Conservation (phyloP, 2,888 invertebrate genomes). For the Biston betularia region DNA sequence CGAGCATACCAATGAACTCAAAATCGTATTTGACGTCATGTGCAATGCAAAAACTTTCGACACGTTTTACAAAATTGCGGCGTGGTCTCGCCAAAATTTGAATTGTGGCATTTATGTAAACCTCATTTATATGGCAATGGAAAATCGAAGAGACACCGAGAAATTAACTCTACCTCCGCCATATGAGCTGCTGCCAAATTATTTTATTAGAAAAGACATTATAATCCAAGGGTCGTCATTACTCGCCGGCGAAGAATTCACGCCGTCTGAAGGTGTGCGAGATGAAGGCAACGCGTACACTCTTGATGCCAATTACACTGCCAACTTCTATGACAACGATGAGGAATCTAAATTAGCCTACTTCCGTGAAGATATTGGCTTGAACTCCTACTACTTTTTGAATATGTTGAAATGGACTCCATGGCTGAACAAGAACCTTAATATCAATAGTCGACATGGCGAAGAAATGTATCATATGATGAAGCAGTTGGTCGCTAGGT, state of each 20-base stretch:
- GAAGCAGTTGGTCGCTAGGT: conserved; percentile 89
- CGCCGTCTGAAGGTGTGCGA: conserved; percentile 58
- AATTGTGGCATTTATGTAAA: conserved; percentile 89
- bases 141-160: conserved; percentile 86
- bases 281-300: conserved; percentile 74
- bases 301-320: conserved; percentile 74
- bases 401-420: conserved; percentile 83
- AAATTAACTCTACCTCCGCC: conserved; percentile 87
- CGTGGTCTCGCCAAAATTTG: conserved; percentile 86
- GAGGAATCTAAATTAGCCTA: conserved; percentile 88
- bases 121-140: conserved; percentile 85
- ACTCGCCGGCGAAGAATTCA: conserved; percentile 61
- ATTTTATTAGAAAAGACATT: conserved; percentile 87
- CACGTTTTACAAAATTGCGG: conserved; percentile 85
- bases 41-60: conserved; percentile 85
- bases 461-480: conserved; percentile 88
- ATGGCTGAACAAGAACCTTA: conserved; percentile 78
- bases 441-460: conserved; percentile 82
- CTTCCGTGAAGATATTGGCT: conserved; percentile 90
- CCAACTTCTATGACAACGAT: conserved; percentile 68
- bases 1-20: conserved; percentile 66
- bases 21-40: conserved; percentile 78
- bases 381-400: conserved; percentile 88
- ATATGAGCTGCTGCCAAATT: conserved; percentile 89
- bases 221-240: conserved; percentile 77